phyloP scores from a whole-genome alignment of 2,797 vertebrate genomes.

The Silurus lanzhouensis region DNA sequence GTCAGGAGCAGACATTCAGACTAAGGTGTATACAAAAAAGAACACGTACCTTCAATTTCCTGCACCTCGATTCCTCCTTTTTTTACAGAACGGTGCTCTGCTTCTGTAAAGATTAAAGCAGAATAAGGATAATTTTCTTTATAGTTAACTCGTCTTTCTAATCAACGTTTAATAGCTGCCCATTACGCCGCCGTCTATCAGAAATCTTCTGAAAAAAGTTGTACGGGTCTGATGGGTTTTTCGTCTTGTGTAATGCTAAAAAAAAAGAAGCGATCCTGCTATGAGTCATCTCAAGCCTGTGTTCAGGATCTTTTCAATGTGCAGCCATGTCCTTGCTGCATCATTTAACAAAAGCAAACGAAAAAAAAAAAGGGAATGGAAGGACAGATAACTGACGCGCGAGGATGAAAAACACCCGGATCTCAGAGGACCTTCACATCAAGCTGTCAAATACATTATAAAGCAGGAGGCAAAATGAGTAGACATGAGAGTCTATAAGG shows the following conservation, averaged over 20 bases:
- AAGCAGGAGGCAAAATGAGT: background rate
- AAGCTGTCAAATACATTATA: constrained; percentile 1
- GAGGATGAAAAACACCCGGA: constrained; percentile 32
- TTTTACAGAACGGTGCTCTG: constrained; percentile 94
- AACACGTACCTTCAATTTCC: constrained; percentile 82
- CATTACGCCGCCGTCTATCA: constrained; percentile 21
- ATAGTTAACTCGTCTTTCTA: background rate
- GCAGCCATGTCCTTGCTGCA: background rate
- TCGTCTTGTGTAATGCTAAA: background rate
- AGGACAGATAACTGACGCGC: constrained; percentile 16
- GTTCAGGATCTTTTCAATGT: constrained; percentile 30
- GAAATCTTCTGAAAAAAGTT: background rate
- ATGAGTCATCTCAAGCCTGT: constrained; percentile 36
- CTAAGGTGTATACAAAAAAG: constrained; percentile 2
- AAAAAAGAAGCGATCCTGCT: background rate
- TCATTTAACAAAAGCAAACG: background rate
- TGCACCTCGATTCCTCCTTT: constrained; percentile 92
- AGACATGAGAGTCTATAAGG: background rate
- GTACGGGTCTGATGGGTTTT: constrained; percentile 25
- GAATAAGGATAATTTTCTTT: constrained; percentile 1
- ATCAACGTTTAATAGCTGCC: constrained; percentile 18
- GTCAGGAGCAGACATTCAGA: constrained; percentile 1
- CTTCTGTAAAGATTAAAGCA: constrained; percentile 72
- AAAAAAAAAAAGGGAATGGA: background rate
- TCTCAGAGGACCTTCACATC: background rate